phyloP scores from a whole-genome alignment of 1,140 invertebrate genomes.

The Carposina sasakii region DNA sequence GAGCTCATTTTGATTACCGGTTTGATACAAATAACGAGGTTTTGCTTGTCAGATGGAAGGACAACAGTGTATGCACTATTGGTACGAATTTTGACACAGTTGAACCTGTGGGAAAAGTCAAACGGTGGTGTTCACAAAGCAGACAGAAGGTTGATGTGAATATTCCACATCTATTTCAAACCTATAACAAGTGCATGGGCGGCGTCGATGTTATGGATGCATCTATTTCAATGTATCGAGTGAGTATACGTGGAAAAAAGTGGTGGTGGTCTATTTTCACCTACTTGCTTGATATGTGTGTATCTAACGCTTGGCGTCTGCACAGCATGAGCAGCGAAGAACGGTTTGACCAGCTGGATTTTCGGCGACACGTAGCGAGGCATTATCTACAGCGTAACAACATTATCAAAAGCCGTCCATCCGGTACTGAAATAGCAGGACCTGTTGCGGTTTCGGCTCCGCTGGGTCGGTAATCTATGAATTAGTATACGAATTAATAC shows the following conservation, averaged over 20 bases:
- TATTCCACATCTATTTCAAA: constrained; percentile 33
- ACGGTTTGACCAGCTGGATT: constrained; percentile 29
- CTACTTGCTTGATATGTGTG: constrained; percentile 32
- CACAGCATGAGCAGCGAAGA: constrained; percentile 32
- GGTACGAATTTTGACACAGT: constrained; percentile 33
- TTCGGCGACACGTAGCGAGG: constrained; percentile 27
- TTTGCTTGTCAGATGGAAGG: constrained; percentile 37
- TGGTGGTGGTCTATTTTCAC: constrained; percentile 42
- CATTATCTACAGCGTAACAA: constrained; percentile 27
- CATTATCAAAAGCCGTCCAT: constrained; percentile 25
- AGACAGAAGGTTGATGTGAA: constrained; percentile 38
- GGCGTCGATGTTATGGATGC: constrained; percentile 38
- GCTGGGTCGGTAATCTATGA: too few relatives aligned
- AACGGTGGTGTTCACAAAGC: constrained; percentile 31
- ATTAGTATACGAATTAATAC: too few relatives aligned
- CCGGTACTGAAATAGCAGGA: constrained; percentile 24
- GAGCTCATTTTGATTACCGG: constrained; percentile 38
- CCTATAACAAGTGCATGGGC: constrained; percentile 47
- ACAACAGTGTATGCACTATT: constrained; percentile 41
- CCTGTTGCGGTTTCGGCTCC: too few relatives aligned
- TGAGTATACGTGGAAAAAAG: constrained; percentile 27
- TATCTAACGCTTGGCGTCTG: constrained; percentile 41
- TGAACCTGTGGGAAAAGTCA: constrained; percentile 32
- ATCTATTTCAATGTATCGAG: constrained; percentile 23
- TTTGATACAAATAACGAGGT: constrained; percentile 36